These are phyloP conservation scores for Centropus bengalensis DNA, from an alignment of 2,113 vertebrate genomes.

Conservation along the genomic window DNA sequence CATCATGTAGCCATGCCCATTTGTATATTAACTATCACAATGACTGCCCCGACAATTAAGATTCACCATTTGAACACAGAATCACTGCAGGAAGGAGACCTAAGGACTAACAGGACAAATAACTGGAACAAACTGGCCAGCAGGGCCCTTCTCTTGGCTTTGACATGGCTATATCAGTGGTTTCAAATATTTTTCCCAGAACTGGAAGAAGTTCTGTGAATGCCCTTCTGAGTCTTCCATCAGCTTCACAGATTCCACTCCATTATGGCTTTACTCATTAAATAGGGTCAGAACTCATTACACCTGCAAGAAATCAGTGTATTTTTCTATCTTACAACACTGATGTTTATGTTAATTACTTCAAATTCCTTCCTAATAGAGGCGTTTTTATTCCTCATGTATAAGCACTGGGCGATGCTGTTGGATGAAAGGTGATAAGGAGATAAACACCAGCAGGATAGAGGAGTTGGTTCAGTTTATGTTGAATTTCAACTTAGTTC, in stretches of 20 bases:
- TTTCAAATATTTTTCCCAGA: background rate
- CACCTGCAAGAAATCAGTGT: background rate
- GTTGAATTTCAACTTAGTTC: background rate
- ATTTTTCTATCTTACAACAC: background rate
- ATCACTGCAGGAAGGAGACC: background rate
- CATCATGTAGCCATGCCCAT: background rate
- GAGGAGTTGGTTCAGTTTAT: background rate
- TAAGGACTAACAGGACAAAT: background rate
- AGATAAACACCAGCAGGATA: background rate
- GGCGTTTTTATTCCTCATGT: background rate
- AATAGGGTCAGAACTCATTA: background rate
- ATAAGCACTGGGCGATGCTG: background rate
- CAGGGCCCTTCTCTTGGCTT: background rate
- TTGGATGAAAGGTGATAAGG: background rate
- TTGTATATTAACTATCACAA: conserved; percentile 30
- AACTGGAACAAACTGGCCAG: background rate
- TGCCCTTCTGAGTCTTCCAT: background rate
- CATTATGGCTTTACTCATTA: background rate
- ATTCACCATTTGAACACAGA: background rate
- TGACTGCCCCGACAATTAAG: background rate
- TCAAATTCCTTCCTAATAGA: background rate
- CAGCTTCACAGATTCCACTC: background rate
- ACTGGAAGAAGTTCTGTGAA: background rate
- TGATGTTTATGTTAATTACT: background rate
- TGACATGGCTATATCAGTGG: background rate